phyloP scores from a whole-genome alignment of 2,888 invertebrate genomes.

The Agrochola circellaris region DNA sequence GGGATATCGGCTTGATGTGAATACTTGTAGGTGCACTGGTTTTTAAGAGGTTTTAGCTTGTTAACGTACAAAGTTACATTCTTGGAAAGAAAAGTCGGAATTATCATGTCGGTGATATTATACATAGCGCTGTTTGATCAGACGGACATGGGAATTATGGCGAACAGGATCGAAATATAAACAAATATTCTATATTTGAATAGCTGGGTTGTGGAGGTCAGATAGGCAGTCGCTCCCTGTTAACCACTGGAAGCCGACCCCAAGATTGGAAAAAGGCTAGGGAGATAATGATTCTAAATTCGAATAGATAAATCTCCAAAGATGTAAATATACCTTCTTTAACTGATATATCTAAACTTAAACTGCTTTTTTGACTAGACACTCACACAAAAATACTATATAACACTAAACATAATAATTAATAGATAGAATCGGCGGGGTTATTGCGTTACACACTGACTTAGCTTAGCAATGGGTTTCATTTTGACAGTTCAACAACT shows the following conservation, averaged over 20 bases:
- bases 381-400: too few relatives aligned
- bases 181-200: not conserved
- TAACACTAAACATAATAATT: too few relatives aligned
- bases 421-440: too few relatives aligned
- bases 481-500: too few relatives aligned
- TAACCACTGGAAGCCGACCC: not conserved
- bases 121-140: not conserved
- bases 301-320: not conserved
- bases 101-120: constrained; percentile 6
- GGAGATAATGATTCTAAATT: not conserved
- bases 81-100: constrained; percentile 37
- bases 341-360: not conserved
- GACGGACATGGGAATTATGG: not conserved
- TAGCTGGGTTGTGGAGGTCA: too few relatives aligned
- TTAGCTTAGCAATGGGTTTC: too few relatives aligned
- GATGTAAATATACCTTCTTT: not conserved
- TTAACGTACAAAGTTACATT: constrained; percentile 28
- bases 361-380: not conserved
- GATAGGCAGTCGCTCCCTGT: not conserved
- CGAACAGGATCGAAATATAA: not conserved
- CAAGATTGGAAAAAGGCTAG: not conserved
- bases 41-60: constrained; percentile 35
- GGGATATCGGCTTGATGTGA: constrained; percentile 33
- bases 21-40: constrained; percentile 25
- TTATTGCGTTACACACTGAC: too few relatives aligned